phyloP scores from a whole-genome alignment of 2,113 vertebrate species.

The Ursus arctos region DNA sequence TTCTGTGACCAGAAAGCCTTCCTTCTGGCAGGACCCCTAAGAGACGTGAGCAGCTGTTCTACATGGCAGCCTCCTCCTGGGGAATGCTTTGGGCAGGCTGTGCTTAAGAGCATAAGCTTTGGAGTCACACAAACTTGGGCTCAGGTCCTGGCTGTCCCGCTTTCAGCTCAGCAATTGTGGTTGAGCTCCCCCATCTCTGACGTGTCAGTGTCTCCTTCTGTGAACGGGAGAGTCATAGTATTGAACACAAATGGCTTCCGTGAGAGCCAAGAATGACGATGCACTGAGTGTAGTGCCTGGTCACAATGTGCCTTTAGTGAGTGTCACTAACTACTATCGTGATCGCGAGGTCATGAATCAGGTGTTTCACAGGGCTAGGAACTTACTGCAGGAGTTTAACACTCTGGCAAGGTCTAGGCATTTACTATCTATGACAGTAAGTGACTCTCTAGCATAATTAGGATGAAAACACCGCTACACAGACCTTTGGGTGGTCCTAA shows the following conservation, averaged over 20 bases:
- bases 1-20: background rate
- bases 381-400: background rate
- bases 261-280: background rate
- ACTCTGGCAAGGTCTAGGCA: background rate
- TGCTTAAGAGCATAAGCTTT: background rate
- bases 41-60: fast-evolving
- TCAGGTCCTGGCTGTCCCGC: background rate
- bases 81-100: background rate
- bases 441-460: background rate
- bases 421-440: background rate
- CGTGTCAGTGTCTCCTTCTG: background rate
- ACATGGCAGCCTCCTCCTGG: fast-evolving
- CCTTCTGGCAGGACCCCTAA: background rate
- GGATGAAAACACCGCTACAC: background rate
- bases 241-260: fast-evolving
- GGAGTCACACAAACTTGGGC: background rate
- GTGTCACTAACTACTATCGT: background rate
- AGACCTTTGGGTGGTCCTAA: background rate
- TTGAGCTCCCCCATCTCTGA: too few relatives aligned
- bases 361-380: background rate
- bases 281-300: background rate
- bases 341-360: fast-evolving
- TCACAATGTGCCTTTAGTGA: background rate
- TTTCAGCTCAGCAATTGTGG: background rate
- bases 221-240: fast-evolving